Evolutionary conservation across 2,888 invertebrate genomes (phyloP).

Genomic region (Tiphia femorata): DNA sequence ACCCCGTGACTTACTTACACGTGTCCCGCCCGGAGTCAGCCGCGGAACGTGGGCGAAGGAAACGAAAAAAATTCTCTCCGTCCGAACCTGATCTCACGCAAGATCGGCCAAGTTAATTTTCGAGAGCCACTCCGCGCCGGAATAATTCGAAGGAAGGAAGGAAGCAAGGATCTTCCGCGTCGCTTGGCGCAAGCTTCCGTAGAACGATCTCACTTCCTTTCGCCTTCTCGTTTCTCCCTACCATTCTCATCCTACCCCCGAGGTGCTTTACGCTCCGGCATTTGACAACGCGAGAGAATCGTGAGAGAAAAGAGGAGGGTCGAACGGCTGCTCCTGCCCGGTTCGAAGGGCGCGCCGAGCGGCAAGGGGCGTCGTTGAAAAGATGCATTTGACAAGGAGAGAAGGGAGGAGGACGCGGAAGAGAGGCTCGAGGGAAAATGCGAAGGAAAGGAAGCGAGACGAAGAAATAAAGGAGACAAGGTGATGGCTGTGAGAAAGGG

Average conservation of each 20-base stretch:
- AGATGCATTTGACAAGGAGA: neutral
- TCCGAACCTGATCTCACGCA: neutral
- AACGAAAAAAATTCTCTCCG: too few species aligned
- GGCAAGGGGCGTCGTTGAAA: neutral
- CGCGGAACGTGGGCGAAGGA: too few species aligned
- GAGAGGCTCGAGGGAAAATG: neutral
- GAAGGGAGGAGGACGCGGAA: neutral
- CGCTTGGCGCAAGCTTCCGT: neutral
- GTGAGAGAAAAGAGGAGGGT: neutral
- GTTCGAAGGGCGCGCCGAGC: too few species aligned
- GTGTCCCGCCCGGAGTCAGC: too few species aligned
- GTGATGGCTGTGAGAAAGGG: conserved; percentile 3
- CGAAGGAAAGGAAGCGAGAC: conserved; percentile 7
- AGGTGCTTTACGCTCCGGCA: neutral
- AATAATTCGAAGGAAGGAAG: conserved; percentile 20
- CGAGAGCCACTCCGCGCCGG: conserved; percentile 11
- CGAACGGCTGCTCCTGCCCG: conserved; percentile 5
- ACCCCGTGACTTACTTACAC: too few species aligned
- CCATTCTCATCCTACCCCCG: too few species aligned
- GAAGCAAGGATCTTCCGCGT: conserved; percentile 5
- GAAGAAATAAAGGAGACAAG: conserved; percentile 23
- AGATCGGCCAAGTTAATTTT: conserved; percentile 25
- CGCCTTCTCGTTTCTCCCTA: neutral
- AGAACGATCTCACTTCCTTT: neutral
- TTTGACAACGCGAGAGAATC: neutral